These are phyloP conservation scores for Thymelicus sylvestris DNA, from an alignment of 2,888 invertebrate species.

Conservation along the genomic window DNA sequence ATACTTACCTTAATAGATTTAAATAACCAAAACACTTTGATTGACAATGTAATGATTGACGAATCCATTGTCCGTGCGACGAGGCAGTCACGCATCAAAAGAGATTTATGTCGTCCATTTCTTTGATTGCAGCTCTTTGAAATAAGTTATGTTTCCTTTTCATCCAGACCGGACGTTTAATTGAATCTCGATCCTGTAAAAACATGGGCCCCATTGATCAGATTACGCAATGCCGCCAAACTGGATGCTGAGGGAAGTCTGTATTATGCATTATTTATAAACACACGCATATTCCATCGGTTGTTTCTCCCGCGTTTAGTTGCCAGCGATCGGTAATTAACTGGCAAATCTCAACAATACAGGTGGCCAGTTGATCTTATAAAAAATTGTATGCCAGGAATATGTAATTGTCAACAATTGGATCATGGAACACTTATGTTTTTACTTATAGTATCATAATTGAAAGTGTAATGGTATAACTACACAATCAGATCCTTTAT, in stretches of 20 bases:
- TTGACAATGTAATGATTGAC: constrained; percentile 66
- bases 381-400: not conserved
- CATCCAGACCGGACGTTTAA: constrained; percentile 67
- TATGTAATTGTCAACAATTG: too few relatives aligned
- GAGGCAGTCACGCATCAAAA: constrained; percentile 40
- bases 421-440: too few relatives aligned
- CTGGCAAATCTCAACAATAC: constrained; percentile 18
- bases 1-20: constrained; percentile 26
- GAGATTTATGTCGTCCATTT: constrained; percentile 48
- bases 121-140: constrained; percentile 59
- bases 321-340: constrained; percentile 32
- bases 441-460: too few relatives aligned
- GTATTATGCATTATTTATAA: constrained; percentile 74
- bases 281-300: constrained; percentile 53
- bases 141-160: constrained; percentile 62
- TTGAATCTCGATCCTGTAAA: constrained; percentile 69
- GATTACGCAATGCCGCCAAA: constrained; percentile 80
- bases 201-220: constrained; percentile 76
- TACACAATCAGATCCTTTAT: too few relatives aligned
- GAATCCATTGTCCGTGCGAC: constrained; percentile 55
- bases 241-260: constrained; percentile 73
- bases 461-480: too few relatives aligned
- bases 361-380: not conserved
- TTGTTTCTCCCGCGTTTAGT: constrained; percentile 43
- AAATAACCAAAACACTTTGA: constrained; percentile 31